Conservation (phyloP, 2,113 vertebrate genomes). For the Acrocephalus kingi region DNA sequence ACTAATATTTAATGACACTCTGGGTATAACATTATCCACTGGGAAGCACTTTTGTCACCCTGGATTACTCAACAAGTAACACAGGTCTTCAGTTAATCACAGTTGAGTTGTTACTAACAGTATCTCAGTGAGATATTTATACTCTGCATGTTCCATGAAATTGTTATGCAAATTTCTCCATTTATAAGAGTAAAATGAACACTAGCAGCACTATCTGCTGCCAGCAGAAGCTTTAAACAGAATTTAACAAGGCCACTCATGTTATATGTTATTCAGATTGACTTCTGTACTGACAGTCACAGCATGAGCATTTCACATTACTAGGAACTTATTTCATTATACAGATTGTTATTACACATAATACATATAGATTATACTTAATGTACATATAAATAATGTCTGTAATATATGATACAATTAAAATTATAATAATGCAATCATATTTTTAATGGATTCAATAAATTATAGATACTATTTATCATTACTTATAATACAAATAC, state of each 20-base stretch:
- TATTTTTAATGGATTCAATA: background rate
- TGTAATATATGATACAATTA: background rate
- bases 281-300: background rate
- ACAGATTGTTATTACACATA: background rate
- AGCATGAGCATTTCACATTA: background rate
- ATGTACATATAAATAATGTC: background rate
- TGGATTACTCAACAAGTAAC: slow-evolving; percentile 5
- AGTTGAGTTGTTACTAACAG: slow-evolving; percentile 5
- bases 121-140: background rate
- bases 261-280: too few relatives aligned
- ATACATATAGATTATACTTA: background rate
- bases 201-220: background rate
- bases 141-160: background rate
- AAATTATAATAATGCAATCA: background rate
- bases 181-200: background rate
- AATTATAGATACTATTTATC: background rate
- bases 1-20: slow-evolving; percentile 19
- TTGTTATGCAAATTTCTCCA: background rate
- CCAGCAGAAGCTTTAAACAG: background rate
- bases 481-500: background rate
- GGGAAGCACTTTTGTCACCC: background rate
- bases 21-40: background rate
- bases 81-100: slow-evolving; percentile 18
- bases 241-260: background rate
- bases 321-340: background rate